phyloP scores from a whole-genome alignment of 2,113 vertebrate species.

The Tenrec ecaudatus region DNA sequence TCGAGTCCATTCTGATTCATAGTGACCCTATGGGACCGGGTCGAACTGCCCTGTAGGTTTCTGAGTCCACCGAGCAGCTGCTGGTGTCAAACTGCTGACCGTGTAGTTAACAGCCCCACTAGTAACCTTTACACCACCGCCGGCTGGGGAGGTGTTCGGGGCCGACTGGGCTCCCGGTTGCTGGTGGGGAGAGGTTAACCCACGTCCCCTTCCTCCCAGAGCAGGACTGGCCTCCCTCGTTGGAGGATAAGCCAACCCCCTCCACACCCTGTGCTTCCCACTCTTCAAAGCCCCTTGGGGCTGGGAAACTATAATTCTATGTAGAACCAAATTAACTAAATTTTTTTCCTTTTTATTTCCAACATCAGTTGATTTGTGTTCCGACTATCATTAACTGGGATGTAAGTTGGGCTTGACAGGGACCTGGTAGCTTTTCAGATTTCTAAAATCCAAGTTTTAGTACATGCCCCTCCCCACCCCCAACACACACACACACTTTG shows the following conservation, averaged over 20 bases:
- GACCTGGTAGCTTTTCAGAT: background rate
- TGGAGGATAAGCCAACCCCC: background rate
- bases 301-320: background rate
- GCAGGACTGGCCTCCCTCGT: background rate
- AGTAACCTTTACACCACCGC: too few species aligned
- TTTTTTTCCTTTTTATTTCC: background rate
- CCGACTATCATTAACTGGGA: background rate
- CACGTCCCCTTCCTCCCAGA: background rate
- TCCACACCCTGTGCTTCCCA: background rate
- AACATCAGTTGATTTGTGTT: background rate
- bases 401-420: background rate
- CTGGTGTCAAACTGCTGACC: too few species aligned
- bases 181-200: background rate
- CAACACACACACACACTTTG: background rate
- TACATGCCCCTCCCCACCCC: too few species aligned
- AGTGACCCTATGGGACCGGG: too few species aligned
- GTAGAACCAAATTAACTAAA: background rate
- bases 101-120: too few species aligned
- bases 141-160: background rate
- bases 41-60: too few species aligned
- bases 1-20: too few species aligned
- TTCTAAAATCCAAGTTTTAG: constrained; percentile 43
- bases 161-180: background rate
- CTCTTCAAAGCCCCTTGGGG: background rate
- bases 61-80: too few species aligned